Conservation (phyloP, 2,797 vertebrate species). For the Lycodopsis pacificus region DNA sequence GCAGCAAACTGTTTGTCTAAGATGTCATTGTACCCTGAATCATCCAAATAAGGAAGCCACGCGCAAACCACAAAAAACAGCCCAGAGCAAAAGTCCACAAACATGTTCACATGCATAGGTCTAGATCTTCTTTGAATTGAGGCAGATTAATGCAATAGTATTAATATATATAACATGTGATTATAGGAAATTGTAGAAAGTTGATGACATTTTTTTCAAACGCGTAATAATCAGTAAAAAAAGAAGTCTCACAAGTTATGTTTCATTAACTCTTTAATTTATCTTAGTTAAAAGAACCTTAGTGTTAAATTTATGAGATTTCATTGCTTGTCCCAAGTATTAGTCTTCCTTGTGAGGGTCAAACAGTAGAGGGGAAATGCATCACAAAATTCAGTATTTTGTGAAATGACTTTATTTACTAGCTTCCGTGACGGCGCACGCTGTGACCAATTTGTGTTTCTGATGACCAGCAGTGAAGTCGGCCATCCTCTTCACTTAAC, state of each 20-base stretch:
- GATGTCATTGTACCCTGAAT: not conserved
- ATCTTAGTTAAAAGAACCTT: too few species aligned
- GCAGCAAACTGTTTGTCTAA: not conserved
- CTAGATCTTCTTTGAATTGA: not conserved
- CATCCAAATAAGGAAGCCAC: not conserved
- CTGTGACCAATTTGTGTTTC: constrained; percentile 26
- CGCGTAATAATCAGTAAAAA: not conserved
- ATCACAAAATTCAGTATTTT: not conserved
- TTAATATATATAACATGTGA: not conserved
- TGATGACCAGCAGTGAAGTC: constrained; percentile 8
- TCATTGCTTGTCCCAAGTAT: not conserved
- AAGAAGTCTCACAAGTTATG: too few species aligned
- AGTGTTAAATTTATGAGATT: not conserved
- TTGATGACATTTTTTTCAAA: too few species aligned
- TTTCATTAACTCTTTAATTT: too few species aligned
- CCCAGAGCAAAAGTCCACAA: not conserved
- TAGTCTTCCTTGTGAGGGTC: not conserved
- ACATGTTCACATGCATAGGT: not conserved
- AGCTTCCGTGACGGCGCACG: not conserved
- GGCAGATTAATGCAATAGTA: not conserved
- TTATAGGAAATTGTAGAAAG: not conserved
- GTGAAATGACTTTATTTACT: constrained; percentile 12
- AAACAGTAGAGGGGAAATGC: not conserved
- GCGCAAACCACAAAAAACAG: not conserved
- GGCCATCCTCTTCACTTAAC: constrained; percentile 30